These are phyloP conservation scores for Erythrocercus mccallii DNA, from an alignment of 2,113 vertebrate genomes.

Conservation along the genomic window DNA sequence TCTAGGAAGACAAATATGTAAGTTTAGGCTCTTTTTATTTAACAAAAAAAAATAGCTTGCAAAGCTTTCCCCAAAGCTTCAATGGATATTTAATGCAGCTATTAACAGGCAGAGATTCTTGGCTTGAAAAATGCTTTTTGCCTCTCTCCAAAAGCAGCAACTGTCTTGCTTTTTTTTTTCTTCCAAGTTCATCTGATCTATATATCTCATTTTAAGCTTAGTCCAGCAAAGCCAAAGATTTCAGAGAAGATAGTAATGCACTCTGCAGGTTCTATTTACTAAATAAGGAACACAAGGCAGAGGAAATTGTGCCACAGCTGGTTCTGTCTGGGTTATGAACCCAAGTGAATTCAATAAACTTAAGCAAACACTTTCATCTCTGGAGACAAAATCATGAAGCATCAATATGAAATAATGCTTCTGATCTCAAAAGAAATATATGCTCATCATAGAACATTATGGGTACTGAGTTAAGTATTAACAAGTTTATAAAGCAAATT, in stretches of 20 bases:
- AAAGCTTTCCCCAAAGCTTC: neutral
- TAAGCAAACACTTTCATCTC: neutral
- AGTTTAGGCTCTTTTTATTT: neutral
- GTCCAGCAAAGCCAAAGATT: conserved; percentile 31
- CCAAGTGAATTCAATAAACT: neutral
- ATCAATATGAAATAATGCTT: neutral
- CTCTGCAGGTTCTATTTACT: conserved; percentile 24
- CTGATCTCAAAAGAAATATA: neutral
- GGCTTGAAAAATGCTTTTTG: neutral
- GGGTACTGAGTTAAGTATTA: neutral
- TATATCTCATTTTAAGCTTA: neutral
- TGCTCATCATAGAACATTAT: neutral
- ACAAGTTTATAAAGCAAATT: neutral
- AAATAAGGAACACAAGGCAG: conserved; percentile 38
- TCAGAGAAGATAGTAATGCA: neutral
- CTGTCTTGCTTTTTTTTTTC: neutral
- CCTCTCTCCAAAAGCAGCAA: neutral
- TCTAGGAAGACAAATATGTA: neutral
- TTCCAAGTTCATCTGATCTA: neutral
- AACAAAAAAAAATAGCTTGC: neutral
- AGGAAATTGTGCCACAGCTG: neutral
- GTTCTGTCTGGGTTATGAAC: neutral
- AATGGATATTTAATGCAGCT: neutral
- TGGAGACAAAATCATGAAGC: neutral
- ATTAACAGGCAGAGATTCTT: neutral